These are phyloP conservation scores for Volucella bombylans DNA, from an alignment of 2,888 invertebrate species.

Conservation along the genomic window DNA sequence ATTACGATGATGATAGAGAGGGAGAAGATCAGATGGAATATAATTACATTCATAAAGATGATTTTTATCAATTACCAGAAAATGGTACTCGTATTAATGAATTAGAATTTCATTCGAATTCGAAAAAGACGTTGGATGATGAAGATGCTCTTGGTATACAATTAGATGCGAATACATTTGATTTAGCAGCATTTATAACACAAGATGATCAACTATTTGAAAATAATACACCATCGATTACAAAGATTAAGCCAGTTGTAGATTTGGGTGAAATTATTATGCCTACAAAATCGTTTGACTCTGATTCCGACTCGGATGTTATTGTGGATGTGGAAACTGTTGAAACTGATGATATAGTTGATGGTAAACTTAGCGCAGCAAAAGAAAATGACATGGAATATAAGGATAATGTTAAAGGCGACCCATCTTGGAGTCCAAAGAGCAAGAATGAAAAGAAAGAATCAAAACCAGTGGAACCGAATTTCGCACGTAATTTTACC, in stretches of 20 bases:
- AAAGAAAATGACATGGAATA: constrained; percentile 70
- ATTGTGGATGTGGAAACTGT: constrained; percentile 82
- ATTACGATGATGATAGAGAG: constrained; percentile 79
- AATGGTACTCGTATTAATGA: constrained; percentile 77
- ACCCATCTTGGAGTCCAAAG: constrained; percentile 81
- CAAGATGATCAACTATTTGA: constrained; percentile 79
- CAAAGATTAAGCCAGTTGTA: not conserved
- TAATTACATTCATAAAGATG: not conserved
- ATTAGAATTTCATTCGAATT: constrained; percentile 77
- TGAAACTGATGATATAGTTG: constrained; percentile 77
- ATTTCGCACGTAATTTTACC: constrained; percentile 76
- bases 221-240: constrained; percentile 1
- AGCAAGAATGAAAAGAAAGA: constrained; percentile 75
- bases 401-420: constrained; percentile 79
- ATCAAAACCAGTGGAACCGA: constrained; percentile 75
- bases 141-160: constrained; percentile 78
- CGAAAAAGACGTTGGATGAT: constrained; percentile 72
- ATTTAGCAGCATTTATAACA: constrained; percentile 81
- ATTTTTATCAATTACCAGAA: not conserved
- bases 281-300: constrained; percentile 72
- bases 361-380: constrained; percentile 69
- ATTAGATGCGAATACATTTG: constrained; percentile 80
- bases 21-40: constrained; percentile 45
- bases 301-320: constrained; percentile 81
- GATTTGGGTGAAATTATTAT: constrained; percentile 11